Base-by-base conservation (phyloP, 2,113 vertebrate species). In the Camelus bactrianus region DNA sequence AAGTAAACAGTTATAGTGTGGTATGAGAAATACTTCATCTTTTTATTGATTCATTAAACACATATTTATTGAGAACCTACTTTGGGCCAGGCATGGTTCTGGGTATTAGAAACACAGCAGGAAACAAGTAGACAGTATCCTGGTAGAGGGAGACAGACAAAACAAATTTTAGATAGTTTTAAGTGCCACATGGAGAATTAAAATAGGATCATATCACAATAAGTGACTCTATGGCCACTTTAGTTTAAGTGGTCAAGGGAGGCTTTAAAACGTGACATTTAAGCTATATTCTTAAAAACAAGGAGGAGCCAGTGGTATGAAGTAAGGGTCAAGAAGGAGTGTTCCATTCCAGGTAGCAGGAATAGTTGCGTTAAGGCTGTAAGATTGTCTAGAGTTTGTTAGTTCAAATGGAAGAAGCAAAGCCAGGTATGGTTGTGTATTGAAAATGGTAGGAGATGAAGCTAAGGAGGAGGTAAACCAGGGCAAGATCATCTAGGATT, bases 241-340 rank as follows among this genome's bases (percentile, higher is more conserved):
- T n/a, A 89, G 50, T 95, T 89, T 46, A 72, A 24, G 35, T 54
- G 38, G 38, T 85, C 35, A 60, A 32, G 24, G 24, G 56, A 69
- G 14, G 52, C 42, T 81, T 67, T 93, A 73, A 50, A 19, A 70
- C 83, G 19, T 95, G 28, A 80, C 26, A 52, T 84, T 79, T 93
- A 83, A 80, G 48, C n/a, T 46, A 79, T 86, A 60, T 67, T 95
- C 32, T 73, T 28, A 89, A 76, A 95, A 73, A 67, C 7, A 72
- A 76, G 14, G 28, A 67, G 81, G 58, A 81, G 14, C n/a, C 38
- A 80, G 75, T 42, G 70, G 46, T 67, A 24, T 80, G 24, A 84
- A 81, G 42, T 86, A 52, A 35, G 22, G 8, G 20, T 42, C 38
- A 42, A 42, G 38, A 42, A 88, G 79, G 46, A 38, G 15, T 92